These are phyloP conservation scores for Toxotes chatareus DNA, from an alignment of 2,113 vertebrate genomes.

Conservation along the genomic window DNA sequence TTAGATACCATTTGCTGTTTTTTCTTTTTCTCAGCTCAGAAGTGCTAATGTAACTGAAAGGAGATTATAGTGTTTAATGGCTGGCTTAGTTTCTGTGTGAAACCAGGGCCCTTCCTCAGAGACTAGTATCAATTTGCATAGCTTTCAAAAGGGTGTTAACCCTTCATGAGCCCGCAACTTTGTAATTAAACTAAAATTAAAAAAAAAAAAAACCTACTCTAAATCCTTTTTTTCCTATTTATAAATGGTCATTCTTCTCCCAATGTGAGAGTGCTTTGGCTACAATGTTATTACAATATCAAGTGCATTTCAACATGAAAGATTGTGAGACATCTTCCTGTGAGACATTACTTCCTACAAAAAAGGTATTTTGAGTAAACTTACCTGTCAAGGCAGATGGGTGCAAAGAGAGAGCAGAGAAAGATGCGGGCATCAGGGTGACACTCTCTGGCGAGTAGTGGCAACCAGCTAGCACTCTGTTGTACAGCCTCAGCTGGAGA, in stretches of 20 bases:
- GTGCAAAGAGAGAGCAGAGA: slow-evolving; percentile 90
- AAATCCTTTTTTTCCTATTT: background rate
- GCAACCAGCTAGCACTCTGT: slow-evolving; percentile 89
- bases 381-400: slow-evolving; percentile 90
- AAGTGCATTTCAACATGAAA: background rate
- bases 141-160: slow-evolving; percentile 17
- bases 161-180: slow-evolving; percentile 6
- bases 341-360: background rate
- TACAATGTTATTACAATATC: background rate
- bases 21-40: slow-evolving; percentile 16
- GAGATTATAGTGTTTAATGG: slow-evolving; percentile 30
- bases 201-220: too few species aligned
- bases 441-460: slow-evolving; percentile 87
- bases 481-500: slow-evolving; percentile 87
- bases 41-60: slow-evolving; percentile 30
- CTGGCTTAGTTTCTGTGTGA: slow-evolving; percentile 46
- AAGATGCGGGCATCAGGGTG: slow-evolving; percentile 88
- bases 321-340: background rate
- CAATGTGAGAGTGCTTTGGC: background rate
- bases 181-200: slow-evolving; percentile 5
- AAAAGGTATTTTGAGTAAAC: background rate
- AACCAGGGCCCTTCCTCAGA: slow-evolving; percentile 23
- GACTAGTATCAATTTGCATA: slow-evolving; percentile 43
- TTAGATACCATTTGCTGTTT: slow-evolving; percentile 41
- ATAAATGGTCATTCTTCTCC: background rate